Evolutionary conservation across 2,797 vertebrate genomes (phyloP), one percentile per base, ranked within the genome.

Genomic region (Cynodonichthys magdalenae): DNA sequence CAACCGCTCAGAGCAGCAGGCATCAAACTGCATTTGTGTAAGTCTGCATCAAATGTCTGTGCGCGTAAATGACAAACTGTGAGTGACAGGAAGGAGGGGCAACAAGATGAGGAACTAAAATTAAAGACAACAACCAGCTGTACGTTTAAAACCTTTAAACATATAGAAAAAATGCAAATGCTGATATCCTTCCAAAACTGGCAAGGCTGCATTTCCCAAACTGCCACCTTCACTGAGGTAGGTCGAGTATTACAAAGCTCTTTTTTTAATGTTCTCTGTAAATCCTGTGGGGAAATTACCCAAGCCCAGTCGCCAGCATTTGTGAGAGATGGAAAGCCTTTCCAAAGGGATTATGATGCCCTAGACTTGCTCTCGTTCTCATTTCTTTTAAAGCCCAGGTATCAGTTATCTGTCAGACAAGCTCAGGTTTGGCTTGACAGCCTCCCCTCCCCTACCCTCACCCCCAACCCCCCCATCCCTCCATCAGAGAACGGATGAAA

Each of bases 321-420:
- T 87, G 85, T 89, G 87, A 91, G 85, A 85, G 87, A 91, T 88
- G 87, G 89, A 90, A 89, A 90, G 81, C 88, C 89, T 92, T 92
- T 92, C 90, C 85, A 74, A 88, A 76, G 90, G 88, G 90, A 92
- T 92, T 92, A 92, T 65, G 81, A 86, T 81, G 83, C 75, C 86
- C 86, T 79, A 86, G 84, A 86, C 84, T 81, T 77, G 82, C 84
- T 91, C 84, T 90, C 80, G 18, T 89, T 93, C 90, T 91, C 90
- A 91, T 93, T 93, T 92, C 80, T 87, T 90, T 89, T 90, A 91
- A 91, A 90, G 89, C 87, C 82, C 82, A 77, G 89, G 88, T 89
- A 87, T 91, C 85, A 89, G 82, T 85, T 82, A 85, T 89, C 88
- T 82, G 89, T 90, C 90, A 89, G 82, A 66, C 58, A 17, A 77